Evolutionary conservation across 2,113 vertebrate species (phyloP).

Genomic region (Coptodon rendalli): DNA sequence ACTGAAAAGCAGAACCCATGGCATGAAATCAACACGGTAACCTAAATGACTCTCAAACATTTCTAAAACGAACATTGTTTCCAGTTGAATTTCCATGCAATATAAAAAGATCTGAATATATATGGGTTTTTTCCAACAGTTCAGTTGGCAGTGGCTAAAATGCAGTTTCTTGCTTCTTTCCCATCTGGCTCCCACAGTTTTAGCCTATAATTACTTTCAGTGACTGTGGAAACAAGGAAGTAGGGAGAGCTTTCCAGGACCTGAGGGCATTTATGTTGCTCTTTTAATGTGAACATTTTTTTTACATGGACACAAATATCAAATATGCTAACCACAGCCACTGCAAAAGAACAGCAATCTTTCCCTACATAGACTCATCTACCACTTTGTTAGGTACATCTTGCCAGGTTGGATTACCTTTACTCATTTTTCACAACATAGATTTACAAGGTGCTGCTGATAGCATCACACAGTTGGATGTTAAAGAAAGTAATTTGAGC

Average conservation of each 20-base stretch:
- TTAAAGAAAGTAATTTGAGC: background rate
- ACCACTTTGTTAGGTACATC: background rate
- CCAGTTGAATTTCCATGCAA: background rate
- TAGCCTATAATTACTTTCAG: background rate
- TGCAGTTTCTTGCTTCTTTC: background rate
- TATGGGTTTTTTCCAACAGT: background rate
- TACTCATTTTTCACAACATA: background rate
- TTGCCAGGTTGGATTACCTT: background rate
- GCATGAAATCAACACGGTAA: background rate
- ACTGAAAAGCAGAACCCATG: background rate
- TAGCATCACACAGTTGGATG: background rate
- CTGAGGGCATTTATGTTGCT: background rate
- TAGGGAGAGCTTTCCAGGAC: background rate
- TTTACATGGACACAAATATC: background rate
- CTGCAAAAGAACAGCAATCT: background rate
- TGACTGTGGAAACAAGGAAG: background rate
- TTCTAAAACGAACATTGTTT: background rate
- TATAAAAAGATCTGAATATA: background rate
- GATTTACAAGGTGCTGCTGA: background rate
- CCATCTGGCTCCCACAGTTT: background rate
- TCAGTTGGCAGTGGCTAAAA: background rate
- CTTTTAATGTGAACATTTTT: background rate
- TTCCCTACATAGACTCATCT: background rate
- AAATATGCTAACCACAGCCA: background rate
- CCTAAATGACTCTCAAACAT: background rate